Evolutionary conservation across 2,888 invertebrate genomes (phyloP).

Genomic region (Pyralis farinalis): DNA sequence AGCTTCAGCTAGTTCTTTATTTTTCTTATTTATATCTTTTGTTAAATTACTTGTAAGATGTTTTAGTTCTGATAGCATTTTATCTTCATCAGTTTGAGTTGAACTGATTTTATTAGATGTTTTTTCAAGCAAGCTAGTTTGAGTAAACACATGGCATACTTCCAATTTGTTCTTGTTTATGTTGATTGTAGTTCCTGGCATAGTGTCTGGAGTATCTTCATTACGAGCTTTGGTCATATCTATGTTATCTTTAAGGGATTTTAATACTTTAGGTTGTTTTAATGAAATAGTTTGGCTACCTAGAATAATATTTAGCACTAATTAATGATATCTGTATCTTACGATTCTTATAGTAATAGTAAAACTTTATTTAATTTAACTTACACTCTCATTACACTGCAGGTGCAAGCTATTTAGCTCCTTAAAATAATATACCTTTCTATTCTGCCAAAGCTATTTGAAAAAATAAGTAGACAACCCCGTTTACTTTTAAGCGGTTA

Average conservation of each 20-base stretch:
- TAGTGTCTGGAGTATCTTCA: conserved; percentile 3
- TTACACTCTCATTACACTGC: no score
- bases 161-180: not conserved
- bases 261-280: conserved; percentile 43
- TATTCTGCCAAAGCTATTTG: no score
- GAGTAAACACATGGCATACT: conserved; percentile 26
- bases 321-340: no score
- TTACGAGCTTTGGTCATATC: conserved; percentile 17
- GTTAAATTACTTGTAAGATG: conserved; percentile 30
- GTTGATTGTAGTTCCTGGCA: conserved; percentile 2
- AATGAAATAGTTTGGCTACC: conserved; percentile 57
- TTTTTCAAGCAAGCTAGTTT: conserved; percentile 36
- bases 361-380: no score
- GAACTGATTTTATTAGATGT: conserved; percentile 25
- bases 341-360: no score
- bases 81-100: conserved; percentile 50
- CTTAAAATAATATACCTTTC: no score
- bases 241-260: conserved; percentile 20
- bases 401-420: no score
- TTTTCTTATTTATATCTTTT: conserved; percentile 33
- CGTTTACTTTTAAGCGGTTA: no score
- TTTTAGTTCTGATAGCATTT: conserved; percentile 28
- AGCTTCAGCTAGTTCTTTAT: conserved; percentile 55
- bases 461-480: no score
- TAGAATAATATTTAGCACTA: no score